phyloP scores from a whole-genome alignment of 1,140 invertebrate species.

The Tetragonula clypearis region DNA sequence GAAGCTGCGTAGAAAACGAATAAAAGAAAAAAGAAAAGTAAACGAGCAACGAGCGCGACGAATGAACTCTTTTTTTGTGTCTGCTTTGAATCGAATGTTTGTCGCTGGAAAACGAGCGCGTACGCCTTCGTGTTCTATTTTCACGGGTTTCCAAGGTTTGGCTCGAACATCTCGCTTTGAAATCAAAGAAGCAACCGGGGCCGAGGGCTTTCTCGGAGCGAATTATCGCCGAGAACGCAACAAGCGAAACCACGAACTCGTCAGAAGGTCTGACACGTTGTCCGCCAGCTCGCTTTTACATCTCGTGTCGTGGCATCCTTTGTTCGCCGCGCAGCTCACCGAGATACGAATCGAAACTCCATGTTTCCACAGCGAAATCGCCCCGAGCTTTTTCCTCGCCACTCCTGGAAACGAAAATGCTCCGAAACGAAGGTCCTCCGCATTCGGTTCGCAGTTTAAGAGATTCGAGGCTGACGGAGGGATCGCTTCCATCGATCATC shows the following conservation, averaged over 20 bases:
- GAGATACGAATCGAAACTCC: slow-evolving; percentile 10
- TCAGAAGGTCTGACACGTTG: background rate
- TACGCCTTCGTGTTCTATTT: background rate
- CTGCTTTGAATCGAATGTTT: background rate
- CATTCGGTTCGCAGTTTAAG: background rate
- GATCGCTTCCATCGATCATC: slow-evolving; percentile 4
- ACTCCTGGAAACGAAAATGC: too few species aligned
- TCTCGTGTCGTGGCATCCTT: background rate
- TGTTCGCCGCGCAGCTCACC: background rate
- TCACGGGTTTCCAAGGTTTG: background rate
- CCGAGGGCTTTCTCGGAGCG: background rate
- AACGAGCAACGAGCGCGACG: background rate
- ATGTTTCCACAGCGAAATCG: background rate
- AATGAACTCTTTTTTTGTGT: background rate
- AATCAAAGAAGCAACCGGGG: background rate
- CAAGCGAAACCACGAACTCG: background rate
- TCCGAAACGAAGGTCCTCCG: too few species aligned
- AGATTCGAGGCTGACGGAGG: background rate
- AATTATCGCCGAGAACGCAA: slow-evolving; percentile 4
- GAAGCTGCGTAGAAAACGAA: background rate
- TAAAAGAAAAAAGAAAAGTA: too few species aligned
- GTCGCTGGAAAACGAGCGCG: background rate
- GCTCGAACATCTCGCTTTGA: slow-evolving; percentile 19
- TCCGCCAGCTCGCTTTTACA: background rate
- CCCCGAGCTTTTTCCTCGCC: too few species aligned